Conservation (phyloP, 2,113 vertebrate species). For the Tilapia sparmanii region DNA sequence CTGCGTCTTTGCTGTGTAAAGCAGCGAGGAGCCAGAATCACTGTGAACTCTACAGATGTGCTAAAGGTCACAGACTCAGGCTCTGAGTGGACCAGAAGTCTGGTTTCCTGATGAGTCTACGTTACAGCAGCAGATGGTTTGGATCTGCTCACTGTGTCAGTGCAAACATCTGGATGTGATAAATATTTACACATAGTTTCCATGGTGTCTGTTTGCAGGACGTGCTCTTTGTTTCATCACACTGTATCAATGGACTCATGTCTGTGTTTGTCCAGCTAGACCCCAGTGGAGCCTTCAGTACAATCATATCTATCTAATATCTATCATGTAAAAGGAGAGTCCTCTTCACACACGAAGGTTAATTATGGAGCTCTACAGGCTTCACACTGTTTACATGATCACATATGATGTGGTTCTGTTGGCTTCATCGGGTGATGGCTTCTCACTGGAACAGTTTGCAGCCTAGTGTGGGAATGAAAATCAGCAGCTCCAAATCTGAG, state of each 20-base stretch:
- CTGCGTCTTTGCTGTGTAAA: background rate
- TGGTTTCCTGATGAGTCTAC: background rate
- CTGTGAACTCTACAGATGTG: background rate
- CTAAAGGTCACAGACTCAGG: accelerated
- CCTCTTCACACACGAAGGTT: accelerated
- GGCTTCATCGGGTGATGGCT: background rate
- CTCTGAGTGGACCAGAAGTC: background rate
- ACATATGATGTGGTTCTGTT: accelerated
- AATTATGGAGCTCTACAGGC: background rate
- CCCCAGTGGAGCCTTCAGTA: background rate
- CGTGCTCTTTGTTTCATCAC: background rate
- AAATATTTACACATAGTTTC: background rate
- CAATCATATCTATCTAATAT: background rate
- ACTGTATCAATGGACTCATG: background rate
- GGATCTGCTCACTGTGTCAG: accelerated
- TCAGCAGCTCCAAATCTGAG: background rate
- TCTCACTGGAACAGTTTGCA: background rate
- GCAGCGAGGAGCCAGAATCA: background rate
- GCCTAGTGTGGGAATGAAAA: accelerated
- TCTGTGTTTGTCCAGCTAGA: background rate
- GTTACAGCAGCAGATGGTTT: background rate
- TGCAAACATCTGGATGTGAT: background rate
- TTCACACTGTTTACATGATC: background rate
- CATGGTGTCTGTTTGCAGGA: background rate
- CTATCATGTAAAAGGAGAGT: background rate